phyloP scores from a whole-genome alignment of 1,140 invertebrate genomes.

The Bombyx mandarina region DNA sequence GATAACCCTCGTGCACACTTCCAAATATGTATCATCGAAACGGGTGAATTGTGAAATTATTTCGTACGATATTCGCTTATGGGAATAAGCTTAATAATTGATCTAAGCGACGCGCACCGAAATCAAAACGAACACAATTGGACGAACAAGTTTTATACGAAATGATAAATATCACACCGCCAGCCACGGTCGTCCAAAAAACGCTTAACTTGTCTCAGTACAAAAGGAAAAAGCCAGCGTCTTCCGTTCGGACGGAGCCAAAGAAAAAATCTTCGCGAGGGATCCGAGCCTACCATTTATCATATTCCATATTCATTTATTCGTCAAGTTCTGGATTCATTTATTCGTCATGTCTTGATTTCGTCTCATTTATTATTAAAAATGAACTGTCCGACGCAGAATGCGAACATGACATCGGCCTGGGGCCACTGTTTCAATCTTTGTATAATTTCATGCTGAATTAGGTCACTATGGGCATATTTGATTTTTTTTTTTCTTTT shows the following conservation, averaged over 20 bases:
- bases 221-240: constrained; percentile 69
- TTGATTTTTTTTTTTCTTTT: constrained; percentile 3
- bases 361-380: constrained; percentile 73
- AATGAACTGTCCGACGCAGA: constrained; percentile 71
- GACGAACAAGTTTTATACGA: constrained; percentile 51
- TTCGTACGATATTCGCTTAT: too few relatives aligned
- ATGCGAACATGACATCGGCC: constrained; percentile 49
- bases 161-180: constrained; percentile 67
- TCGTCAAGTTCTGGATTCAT: constrained; percentile 72
- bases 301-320: constrained; percentile 72
- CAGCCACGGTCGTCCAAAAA: constrained; percentile 58
- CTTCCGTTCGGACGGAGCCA: constrained; percentile 66
- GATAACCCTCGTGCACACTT: background rate
- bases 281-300: constrained; percentile 65
- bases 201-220: constrained; percentile 68
- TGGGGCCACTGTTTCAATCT: constrained; percentile 64
- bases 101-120: constrained; percentile 12
- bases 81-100: too few relatives aligned
- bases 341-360: constrained; percentile 73
- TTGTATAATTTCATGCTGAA: constrained; percentile 61
- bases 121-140: constrained; percentile 51
- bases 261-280: constrained; percentile 69
- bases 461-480: constrained; percentile 41
- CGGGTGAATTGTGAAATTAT: too few relatives aligned
- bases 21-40: background rate